Evolutionary conservation across 2,113 vertebrate genomes (phyloP).

Genomic region (Panurus biarmicus): DNA sequence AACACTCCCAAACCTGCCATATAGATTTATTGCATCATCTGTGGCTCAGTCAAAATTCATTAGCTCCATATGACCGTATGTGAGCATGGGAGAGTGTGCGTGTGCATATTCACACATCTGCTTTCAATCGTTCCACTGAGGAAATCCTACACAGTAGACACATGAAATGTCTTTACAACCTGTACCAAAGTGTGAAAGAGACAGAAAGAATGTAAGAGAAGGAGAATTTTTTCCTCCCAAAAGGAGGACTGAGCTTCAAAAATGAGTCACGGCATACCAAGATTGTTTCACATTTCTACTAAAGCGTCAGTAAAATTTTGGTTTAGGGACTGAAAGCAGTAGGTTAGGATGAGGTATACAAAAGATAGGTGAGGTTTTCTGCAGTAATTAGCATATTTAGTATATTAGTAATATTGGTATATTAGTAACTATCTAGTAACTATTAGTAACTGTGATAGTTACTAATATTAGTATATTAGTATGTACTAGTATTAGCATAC

Average conservation of each 20-base stretch:
- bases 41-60: conserved; percentile 51
- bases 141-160: conserved; percentile 49
- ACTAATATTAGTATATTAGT: too few species aligned
- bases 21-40: conserved; percentile 46
- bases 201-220: not conserved
- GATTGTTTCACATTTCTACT: not conserved
- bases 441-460: too few species aligned
- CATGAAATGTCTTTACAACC: conserved; percentile 27
- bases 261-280: conserved; percentile 5
- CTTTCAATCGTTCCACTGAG: not conserved
- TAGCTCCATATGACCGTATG: not conserved
- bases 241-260: not conserved
- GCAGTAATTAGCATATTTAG: not conserved
- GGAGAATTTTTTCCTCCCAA: not conserved
- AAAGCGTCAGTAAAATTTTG: not conserved
- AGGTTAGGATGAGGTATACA: not conserved
- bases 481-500: too few species aligned
- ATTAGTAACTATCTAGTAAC: too few species aligned
- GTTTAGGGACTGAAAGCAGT: not conserved
- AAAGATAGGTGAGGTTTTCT: not conserved
- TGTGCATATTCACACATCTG: conserved; percentile 46
- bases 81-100: not conserved
- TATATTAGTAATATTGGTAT: too few species aligned
- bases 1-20: conserved; percentile 36
- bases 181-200: conserved; percentile 22